phyloP scores from a whole-genome alignment of 1,140 invertebrate species.

The Penaeus chinensis region DNA sequence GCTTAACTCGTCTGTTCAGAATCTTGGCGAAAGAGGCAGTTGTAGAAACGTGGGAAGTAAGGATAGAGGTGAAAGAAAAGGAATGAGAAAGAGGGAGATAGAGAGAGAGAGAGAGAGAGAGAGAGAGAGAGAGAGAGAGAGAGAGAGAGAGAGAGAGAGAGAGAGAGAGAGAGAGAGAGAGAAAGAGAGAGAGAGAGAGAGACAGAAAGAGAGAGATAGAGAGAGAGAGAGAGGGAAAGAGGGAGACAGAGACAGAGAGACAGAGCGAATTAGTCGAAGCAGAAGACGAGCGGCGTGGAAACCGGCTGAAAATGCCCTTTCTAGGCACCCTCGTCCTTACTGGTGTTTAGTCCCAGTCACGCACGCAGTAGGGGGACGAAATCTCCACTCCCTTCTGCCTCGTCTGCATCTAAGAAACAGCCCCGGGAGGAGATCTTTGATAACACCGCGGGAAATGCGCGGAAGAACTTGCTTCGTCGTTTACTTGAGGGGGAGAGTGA shows the following conservation, averaged over 20 bases:
- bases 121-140: slow-evolving; percentile 33
- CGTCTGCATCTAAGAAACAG: too few species aligned
- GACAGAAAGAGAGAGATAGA: background rate
- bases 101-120: slow-evolving; percentile 27
- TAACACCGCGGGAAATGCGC: too few species aligned
- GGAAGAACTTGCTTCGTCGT: slow-evolving; percentile 8
- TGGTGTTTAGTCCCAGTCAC: too few species aligned
- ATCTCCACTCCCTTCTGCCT: too few species aligned
- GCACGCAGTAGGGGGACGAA: too few species aligned
- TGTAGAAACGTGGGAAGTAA: background rate
- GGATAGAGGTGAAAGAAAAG: background rate
- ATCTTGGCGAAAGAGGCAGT: background rate
- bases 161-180: background rate
- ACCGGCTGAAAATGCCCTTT: too few species aligned
- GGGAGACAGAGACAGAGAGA: background rate
- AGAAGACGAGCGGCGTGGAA: too few species aligned
- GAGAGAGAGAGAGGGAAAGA: background rate
- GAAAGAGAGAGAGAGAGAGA: background rate
- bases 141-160: background rate
- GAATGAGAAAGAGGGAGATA: background rate
- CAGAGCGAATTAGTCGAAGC: background rate
- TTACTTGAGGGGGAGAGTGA: background rate
- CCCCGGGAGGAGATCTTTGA: too few species aligned
- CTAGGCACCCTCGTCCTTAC: too few species aligned
- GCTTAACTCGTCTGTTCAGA: too few species aligned